Evolutionary conservation across 2,113 vertebrate genomes (phyloP), one percentile per base, ranked within the genome.

Genomic region (Periophthalmodon schlosseri): DNA sequence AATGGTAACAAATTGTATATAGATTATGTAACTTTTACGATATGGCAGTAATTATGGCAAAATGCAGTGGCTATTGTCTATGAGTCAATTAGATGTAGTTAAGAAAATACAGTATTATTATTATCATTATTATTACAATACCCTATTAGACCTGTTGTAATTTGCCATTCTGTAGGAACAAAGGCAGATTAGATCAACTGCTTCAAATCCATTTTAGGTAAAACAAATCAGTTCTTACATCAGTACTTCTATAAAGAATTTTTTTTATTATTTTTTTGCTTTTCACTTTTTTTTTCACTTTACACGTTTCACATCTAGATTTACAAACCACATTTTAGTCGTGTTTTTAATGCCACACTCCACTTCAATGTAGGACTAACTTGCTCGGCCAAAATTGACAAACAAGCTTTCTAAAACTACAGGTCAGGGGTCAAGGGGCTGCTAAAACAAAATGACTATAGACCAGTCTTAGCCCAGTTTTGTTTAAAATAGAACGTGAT

Each of bases 391-490:
- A 21, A 39, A 39, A 65, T 39, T 18, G 7, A 65, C 20, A n/a
- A 39, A n/a, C 33, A 63, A 18, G 15, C 24, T 63, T 9, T 63
- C 33, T n/a, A 14, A 39, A 65, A 65, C 63, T 13, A n/a, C 34
- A 34, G 63, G 16, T 65, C 63, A 65, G 5, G 20, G 63, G 63
- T 65, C 33, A 36, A 65, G 63, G 57, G 63, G 15, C 63, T 39
- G 34, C 33, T 18, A 20, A 7, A 34, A 16, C 24, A 7, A 63
- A 63, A 63, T 20, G 6, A 34, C 60, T 9, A 34, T 5, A 24
- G 60, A 36, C 60, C 60, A 20, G 60, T 9, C 24, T 63, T 34
- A 34, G 60, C 33, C 28, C 60, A 11, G 28, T 34, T 63, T 18
- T 63, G 60, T 63, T 63, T 63, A 63, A 63, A 63, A 63, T 10